These are phyloP conservation scores for Heliconius sara DNA, from an alignment of 2,888 invertebrate species.

Conservation along the genomic window DNA sequence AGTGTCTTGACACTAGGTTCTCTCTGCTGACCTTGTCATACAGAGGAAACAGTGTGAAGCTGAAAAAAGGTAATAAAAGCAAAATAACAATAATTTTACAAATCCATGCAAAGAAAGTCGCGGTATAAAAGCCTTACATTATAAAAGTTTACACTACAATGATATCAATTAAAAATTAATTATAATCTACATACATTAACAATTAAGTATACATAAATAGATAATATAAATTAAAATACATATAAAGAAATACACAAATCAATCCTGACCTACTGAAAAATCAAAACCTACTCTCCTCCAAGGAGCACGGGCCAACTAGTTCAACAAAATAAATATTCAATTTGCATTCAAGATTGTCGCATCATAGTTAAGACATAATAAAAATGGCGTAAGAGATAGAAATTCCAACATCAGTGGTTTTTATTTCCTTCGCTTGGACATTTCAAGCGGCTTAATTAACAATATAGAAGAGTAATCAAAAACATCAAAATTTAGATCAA, in stretches of 20 bases:
- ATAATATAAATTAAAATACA: neutral
- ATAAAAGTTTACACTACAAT: too few species aligned
- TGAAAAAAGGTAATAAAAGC: neutral
- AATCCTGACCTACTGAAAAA: slow-evolving; percentile 1
- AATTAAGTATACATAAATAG: neutral
- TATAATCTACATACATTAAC: neutral
- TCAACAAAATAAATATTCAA: slow-evolving; percentile 11
- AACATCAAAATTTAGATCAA: neutral
- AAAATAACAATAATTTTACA: neutral
- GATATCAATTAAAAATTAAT: too few species aligned
- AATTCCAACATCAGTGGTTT: neutral
- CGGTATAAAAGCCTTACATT: too few species aligned
- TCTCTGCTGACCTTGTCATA: too few species aligned
- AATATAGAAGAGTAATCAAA: neutral
- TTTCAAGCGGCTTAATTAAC: neutral
- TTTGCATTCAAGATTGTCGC: slow-evolving; percentile 1
- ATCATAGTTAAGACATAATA: slow-evolving; percentile 12
- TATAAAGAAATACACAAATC: neutral
- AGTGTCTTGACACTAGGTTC: too few species aligned
- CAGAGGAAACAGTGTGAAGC: too few species aligned
- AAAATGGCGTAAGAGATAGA: slow-evolving; percentile 18
- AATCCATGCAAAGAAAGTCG: neutral
- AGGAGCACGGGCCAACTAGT: slow-evolving; percentile 11
- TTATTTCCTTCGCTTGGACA: neutral
- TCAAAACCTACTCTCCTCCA: neutral